These are phyloP conservation scores for Gari tellinella DNA, from an alignment of 2,888 invertebrate species.

Conservation along the genomic window DNA sequence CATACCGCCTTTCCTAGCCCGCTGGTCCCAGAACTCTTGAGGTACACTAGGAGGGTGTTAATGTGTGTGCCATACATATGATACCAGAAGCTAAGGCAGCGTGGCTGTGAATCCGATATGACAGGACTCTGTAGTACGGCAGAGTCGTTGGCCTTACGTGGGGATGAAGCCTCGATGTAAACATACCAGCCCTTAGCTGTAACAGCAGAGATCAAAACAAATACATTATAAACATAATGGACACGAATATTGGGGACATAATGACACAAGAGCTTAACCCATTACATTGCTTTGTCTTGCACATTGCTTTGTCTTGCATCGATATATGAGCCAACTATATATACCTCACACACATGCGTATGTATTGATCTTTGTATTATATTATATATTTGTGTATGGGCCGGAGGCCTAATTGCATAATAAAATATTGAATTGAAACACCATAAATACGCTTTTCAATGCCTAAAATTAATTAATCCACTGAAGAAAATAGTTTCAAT, in stretches of 20 bases:
- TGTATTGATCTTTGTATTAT: no score
- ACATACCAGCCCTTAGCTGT: slow-evolving; percentile 66
- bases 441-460: no score
- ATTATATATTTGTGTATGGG: no score
- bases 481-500: no score
- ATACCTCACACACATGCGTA: no score
- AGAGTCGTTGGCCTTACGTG: slow-evolving; percentile 86
- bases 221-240: neutral
- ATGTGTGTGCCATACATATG: slow-evolving; percentile 78
- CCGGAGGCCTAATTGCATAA: no score
- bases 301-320: no score
- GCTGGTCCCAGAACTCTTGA: slow-evolving; percentile 26
- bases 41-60: slow-evolving; percentile 68
- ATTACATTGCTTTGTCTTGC: no score
- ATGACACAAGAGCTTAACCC: no score
- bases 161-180: slow-evolving; percentile 87
- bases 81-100: slow-evolving; percentile 79
- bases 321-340: no score
- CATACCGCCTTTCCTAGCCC: slow-evolving; percentile 55
- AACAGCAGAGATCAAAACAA: neutral
- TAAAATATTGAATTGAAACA: no score
- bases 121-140: slow-evolving; percentile 85
- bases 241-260: neutral
- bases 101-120: slow-evolving; percentile 58
- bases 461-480: no score